Base-by-base conservation (phyloP, 2,797 vertebrate species). In the Darevskia mixta region DNA sequence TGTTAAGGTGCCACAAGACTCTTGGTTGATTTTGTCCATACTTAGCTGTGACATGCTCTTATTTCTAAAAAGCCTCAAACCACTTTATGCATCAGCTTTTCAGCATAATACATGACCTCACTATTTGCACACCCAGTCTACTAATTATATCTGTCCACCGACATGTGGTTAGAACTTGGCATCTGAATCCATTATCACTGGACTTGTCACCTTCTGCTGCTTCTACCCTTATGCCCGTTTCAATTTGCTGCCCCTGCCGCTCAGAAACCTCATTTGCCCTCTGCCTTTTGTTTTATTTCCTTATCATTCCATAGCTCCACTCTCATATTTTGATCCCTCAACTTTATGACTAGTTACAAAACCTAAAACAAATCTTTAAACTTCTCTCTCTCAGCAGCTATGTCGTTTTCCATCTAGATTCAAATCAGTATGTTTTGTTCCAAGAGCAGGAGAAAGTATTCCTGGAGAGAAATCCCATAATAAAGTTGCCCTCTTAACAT, bases 321-420 rank as follows among this genome's bases (percentile, higher is more conserved):
- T 1, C 61, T 86, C 80, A 75, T 71, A 89, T 25, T 66, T 85
- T 20, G 35, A 55, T 69, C 71, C 79, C 88, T 94, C 90, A 92
- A 82, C 91, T 94, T 93, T 88, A 89, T 76, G 18, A 83, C 69
- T 82, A 83, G 55, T 79, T 88, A 82, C 15, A 79, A 35, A 27
- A 85, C 87, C 32, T 1, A 2, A 83, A 38, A 87, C 87, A 79
- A 92, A 32, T 13, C 49, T 55, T 95, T 82, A 75, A 88, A 5
- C 64, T 55, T 55, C 49, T 55, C 72, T 5, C 71, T 72, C 77
- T 77, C 89, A 89, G 61, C 8, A 64, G 82, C 38, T 73, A 64
- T 0, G 0, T 82, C 76, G 66, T 45, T 35, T 79, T 17, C 66
- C 23, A 71, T 23, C 20, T 23, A 2, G 8, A 69, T 84, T 79